Percentiles rank a stretch among this genome's conserved stretches.
These are phyloP conservation scores for Meliscaeva auricollis DNA, from an alignment of 2,888 invertebrate genomes.

Conservation along the genomic window DNA sequence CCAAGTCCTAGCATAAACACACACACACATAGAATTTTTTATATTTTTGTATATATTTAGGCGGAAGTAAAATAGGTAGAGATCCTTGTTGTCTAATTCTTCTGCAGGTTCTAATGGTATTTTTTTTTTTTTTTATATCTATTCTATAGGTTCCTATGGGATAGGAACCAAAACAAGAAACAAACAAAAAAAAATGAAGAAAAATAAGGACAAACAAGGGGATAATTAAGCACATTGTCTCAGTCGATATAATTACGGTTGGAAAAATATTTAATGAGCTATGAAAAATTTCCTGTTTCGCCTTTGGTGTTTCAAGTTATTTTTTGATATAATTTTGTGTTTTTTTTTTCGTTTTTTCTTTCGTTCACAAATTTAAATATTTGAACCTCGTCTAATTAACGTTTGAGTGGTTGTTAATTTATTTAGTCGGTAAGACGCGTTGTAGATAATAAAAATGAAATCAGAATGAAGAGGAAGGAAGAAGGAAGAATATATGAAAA, in stretches of 20 bases:
- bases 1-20: too few relatives aligned
- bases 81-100: not conserved
- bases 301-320: slow-evolving; percentile 23
- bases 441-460: not conserved
- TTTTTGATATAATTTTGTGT: not conserved
- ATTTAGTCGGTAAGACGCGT: not conserved
- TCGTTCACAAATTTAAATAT: slow-evolving; percentile 72
- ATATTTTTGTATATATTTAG: not conserved
- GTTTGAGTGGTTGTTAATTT: slow-evolving; percentile 40
- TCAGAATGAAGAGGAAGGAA: not conserved
- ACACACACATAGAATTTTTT: too few relatives aligned
- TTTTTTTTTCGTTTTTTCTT: slow-evolving; percentile 12
- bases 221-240: slow-evolving; percentile 64
- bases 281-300: slow-evolving; percentile 33
- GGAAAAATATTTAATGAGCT: slow-evolving; percentile 59
- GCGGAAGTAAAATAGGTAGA: not conserved
- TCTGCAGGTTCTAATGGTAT: not conserved
- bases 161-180: not conserved
- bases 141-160: not conserved
- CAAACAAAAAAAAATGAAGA: not conserved
- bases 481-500: not conserved
- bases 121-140: too few relatives aligned
- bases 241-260: slow-evolving; percentile 61
- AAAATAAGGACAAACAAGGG: slow-evolving; percentile 9
- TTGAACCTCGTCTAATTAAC: slow-evolving; percentile 69